Conservation (phyloP, 2,113 vertebrate species). For the Chitala chitala region DNA sequence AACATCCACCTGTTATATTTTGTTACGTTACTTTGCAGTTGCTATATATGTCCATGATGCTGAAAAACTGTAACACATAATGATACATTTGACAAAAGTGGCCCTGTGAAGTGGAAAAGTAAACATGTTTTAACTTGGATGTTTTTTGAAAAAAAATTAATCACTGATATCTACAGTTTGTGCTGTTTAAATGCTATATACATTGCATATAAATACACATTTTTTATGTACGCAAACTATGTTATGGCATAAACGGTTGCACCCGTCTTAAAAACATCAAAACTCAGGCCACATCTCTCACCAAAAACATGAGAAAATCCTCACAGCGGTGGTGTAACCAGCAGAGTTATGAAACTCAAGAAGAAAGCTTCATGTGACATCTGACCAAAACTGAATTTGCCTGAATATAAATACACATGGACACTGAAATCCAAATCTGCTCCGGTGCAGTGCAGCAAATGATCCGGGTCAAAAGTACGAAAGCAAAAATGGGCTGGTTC, state of each 20-base stretch:
- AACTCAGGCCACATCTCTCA: constrained; percentile 1
- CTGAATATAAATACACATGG: constrained; percentile 35
- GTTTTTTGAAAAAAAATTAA: no score
- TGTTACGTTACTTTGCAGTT: constrained; percentile 35
- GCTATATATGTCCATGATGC: constrained; percentile 25
- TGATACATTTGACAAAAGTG: background rate
- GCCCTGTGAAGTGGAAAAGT: background rate
- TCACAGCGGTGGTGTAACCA: constrained; percentile 20
- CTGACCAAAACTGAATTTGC: constrained; percentile 29
- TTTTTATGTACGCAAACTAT: no score
- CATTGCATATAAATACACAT: no score
- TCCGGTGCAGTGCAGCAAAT: background rate
- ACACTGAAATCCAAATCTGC: constrained; percentile 36
- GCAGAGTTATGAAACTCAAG: constrained; percentile 32
- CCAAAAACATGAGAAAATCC: background rate
- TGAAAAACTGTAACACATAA: background rate
- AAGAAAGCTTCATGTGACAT: constrained; percentile 30
- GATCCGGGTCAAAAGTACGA: background rate
- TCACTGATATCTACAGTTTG: no score
- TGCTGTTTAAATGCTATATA: no score
- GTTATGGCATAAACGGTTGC: no score
- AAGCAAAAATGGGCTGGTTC: no score
- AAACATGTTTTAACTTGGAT: background rate
- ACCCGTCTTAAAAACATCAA: background rate
- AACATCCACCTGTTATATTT: constrained; percentile 38